phyloP scores from a whole-genome alignment of 2,797 vertebrate genomes.

The Alauda arvensis region DNA sequence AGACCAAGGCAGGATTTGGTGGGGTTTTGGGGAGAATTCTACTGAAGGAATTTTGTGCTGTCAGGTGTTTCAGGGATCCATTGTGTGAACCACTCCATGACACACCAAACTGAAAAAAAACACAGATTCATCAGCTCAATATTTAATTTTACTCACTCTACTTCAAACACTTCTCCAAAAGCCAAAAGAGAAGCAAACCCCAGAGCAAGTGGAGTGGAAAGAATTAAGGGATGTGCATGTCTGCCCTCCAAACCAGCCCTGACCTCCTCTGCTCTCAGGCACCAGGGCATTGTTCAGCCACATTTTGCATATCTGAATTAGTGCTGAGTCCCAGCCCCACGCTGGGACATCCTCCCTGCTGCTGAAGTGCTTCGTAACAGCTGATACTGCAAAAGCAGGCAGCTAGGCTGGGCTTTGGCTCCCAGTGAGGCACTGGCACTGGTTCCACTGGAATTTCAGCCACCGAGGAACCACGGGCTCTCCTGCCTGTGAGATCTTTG shows the following conservation, averaged over 20 bases:
- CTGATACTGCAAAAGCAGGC: neutral
- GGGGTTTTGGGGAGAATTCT: neutral
- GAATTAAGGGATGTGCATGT: neutral
- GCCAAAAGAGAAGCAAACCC: neutral
- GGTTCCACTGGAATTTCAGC: neutral
- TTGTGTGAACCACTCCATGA: neutral
- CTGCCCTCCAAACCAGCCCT: neutral
- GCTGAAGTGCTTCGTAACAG: slow-evolving; percentile 17
- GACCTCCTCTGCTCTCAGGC: neutral
- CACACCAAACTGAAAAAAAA: neutral
- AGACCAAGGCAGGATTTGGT: neutral
- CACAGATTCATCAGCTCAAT: neutral
- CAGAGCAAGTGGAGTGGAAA: neutral
- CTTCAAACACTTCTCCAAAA: neutral
- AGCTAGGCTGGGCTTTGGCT: neutral
- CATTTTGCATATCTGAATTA: slow-evolving; percentile 32
- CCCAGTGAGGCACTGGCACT: rapidly evolving
- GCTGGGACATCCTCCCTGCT: neutral
- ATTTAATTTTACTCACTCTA: neutral
- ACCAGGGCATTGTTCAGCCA: neutral
- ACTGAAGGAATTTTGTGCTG: neutral
- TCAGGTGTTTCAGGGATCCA: neutral
- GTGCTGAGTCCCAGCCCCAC: neutral
- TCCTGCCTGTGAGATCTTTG: rapidly evolving
- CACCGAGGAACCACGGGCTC: neutral